Evolutionary conservation across 2,888 invertebrate genomes (phyloP), one percentile per base, ranked within the genome.

Genomic region (Dastarcus helophoroides): DNA sequence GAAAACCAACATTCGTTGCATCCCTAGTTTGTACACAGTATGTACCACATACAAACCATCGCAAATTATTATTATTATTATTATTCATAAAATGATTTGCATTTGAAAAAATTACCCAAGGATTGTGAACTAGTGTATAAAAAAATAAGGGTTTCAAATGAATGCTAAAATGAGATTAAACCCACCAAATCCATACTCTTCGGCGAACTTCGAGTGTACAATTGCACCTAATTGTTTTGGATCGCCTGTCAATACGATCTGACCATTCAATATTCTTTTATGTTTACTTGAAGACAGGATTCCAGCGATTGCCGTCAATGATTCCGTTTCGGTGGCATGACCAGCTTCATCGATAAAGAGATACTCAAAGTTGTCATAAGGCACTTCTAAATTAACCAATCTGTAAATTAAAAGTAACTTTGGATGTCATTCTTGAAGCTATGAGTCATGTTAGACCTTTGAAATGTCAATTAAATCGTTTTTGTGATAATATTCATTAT

Each of bases 341-440:
- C 79, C 79, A 26, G 75, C 75, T 61, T 83, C 83, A 50, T 83
- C 83, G 19, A 82, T 68, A 48, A 82, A 77, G 5, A 78, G 65
- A 51, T 82, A 77, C 2, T 73, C 67, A 52, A 78, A 80, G 44
- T 71, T 66, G 12, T 56, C 56, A 2, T 49, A 36, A 14, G 50
- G 46, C 15, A 47, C 40, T n/a, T 51, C 51, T 16, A 40, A 40
- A 25, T 54, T 54, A 9, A 56, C 44, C n/a, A 54, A 35, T 32
- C 50, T 51, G 35, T n/a, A n/a, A n/a, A n/a, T n/a, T n/a, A n/a
- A n/a, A n/a, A n/a, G n/a, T n/a, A n/a, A n/a, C n/a, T n/a, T n/a
- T n/a, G n/a, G n/a, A n/a, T n/a, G n/a, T n/a, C n/a, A n/a, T n/a
- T n/a, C n/a, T n/a, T n/a, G n/a, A n/a, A n/a, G n/a, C n/a, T n/a